Base-by-base conservation (phyloP, 2,888 invertebrate genomes). In the Cordilura impudica region DNA sequence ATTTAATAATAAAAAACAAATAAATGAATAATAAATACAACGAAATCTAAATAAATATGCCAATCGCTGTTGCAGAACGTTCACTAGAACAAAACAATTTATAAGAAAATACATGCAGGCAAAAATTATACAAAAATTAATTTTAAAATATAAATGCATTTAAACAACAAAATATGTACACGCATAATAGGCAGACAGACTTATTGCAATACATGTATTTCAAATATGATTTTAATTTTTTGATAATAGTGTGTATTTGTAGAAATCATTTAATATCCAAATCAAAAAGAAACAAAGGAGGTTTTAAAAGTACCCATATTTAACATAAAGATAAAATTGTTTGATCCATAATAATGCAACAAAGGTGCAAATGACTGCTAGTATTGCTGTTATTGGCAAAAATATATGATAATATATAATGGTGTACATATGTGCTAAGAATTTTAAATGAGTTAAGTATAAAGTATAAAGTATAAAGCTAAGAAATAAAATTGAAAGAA, bases 291-390 rank as follows among this genome's bases (percentile, higher is more conserved):
- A 23, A 47, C 12, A 19, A 18, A 49, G 26, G 12, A 58, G n/a
- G 35, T 7, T 19, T 26, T 39, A 29, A 61, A n/a, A 35, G 31
- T 31, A 31, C n/a, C n/a, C 16, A 26, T 23, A 23, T 23, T 3
- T 49, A n/a, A n/a, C 23, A 31, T 7, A 39, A 12, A 39, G 81
- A 81, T 81, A 78, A 72, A 51, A 71, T 56, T 75, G 81, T 81
- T 81, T 78, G 81, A 81, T 81, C 81, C 81, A 81, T 81, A 81
- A 78, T 78, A 81, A 81, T 75, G 65, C 47, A 61, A 35, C 43
- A 29, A 39, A 39, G n/a, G n/a, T n/a, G n/a, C 35, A 39, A 39
- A 39, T 2, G n/a, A 39, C 35, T 39, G 35, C 35, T 12, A 35
- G 12, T 35, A 12, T 35, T 35, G 35, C 35, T n/a, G 5, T 29